Conservation (phyloP, 2,888 invertebrate genomes). For the Cryptus viduatorius region DNA sequence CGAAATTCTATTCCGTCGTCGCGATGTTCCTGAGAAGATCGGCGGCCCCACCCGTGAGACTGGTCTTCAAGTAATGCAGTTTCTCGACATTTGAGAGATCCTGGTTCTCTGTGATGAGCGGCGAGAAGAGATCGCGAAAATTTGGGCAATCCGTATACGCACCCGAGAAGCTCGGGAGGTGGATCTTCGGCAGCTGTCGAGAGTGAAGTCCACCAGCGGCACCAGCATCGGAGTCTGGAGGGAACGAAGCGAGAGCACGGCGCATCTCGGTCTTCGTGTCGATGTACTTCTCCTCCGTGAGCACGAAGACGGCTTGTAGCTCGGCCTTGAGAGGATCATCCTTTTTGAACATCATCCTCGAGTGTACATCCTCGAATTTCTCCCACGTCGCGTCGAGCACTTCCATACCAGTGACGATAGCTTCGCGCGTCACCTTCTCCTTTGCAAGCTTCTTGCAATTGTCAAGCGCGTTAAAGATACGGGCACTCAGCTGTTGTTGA, state of each 20-base stretch:
- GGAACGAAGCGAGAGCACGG: neutral
- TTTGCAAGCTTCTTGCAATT: neutral
- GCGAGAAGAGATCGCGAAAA: no score
- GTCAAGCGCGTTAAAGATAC: neutral
- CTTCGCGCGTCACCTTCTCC: neutral
- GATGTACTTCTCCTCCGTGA: neutral
- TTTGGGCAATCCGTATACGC: no score
- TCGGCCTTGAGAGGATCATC: neutral
- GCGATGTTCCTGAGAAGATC: no score
- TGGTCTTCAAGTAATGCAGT: no score
- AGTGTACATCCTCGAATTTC: neutral
- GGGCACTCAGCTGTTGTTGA: neutral
- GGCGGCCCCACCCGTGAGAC: no score
- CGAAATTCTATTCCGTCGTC: no score
- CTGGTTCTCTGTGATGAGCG: no score
- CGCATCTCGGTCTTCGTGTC: neutral
- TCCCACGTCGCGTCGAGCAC: neutral
- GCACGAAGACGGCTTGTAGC: neutral
- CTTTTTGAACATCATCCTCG: neutral
- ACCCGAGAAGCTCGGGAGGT: no score
- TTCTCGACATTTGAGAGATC: no score
- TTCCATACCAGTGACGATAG: neutral
- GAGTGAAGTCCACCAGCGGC: no score
- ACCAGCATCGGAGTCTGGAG: no score
- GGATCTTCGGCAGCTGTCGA: no score